Conservation (phyloP, 2,113 vertebrate genomes). For the Calonectris borealis region DNA sequence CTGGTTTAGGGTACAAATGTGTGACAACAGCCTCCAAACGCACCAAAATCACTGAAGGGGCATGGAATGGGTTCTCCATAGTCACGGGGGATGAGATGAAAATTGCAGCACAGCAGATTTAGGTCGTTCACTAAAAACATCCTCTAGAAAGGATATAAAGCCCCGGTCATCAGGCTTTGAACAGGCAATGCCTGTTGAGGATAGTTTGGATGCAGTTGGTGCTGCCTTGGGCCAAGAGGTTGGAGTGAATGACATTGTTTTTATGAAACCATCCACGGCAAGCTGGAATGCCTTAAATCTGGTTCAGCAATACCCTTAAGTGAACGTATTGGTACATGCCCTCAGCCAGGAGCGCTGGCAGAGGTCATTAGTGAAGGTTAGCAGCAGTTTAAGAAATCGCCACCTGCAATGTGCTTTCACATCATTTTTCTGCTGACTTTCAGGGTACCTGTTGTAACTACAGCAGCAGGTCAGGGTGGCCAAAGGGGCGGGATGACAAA, state of each 20-base stretch:
- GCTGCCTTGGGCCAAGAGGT: neutral
- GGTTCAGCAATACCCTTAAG: neutral
- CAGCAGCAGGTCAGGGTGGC: neutral
- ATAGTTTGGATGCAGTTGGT: neutral
- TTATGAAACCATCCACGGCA: neutral
- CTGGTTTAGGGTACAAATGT: neutral
- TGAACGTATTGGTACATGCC: neutral
- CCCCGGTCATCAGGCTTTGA: neutral
- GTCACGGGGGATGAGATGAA: neutral
- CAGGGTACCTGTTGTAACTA: neutral
- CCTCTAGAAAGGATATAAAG: neutral
- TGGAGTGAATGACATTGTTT: neutral
- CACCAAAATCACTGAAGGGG: neutral
- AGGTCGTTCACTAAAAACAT: neutral
- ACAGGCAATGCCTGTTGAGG: neutral
- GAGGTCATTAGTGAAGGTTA: neutral
- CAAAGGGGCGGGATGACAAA: neutral
- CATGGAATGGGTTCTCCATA: neutral
- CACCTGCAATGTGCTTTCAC: neutral
- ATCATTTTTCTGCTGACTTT: neutral
- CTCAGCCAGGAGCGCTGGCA: neutral
- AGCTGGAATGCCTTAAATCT: neutral
- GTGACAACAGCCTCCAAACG: neutral
- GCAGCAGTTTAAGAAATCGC: neutral
- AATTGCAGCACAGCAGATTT: neutral